A percentile compares a stretch with the other conserved stretches of the same genome.
phyloP scores from a whole-genome alignment of 2,888 invertebrate species.

The Lochmaea capreae region DNA sequence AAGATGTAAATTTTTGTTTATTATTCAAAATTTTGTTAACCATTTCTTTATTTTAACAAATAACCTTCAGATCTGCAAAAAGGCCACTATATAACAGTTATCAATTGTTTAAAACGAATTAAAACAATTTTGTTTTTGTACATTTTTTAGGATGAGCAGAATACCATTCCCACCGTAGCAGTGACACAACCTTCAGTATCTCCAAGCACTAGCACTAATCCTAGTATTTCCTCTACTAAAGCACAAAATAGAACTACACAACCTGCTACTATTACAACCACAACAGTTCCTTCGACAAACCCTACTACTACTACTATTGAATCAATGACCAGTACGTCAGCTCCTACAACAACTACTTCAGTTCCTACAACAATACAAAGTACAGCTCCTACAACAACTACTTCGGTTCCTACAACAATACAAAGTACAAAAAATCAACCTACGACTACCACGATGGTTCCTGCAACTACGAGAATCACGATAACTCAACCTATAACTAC shows the following conservation, averaged over 20 bases:
- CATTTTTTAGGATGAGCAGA: constrained; percentile 53
- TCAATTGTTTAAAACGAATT: constrained; percentile 22
- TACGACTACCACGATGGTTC: background rate
- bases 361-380: background rate
- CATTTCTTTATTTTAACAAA: constrained; percentile 45
- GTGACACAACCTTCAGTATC: constrained; percentile 48
- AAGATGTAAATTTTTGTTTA: constrained; percentile 37
- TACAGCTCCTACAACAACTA: background rate
- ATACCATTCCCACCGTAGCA: constrained; percentile 45
- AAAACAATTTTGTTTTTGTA: constrained; percentile 28
- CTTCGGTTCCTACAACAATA: background rate
- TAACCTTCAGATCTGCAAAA: constrained; percentile 28
- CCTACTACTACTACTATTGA: constrained; percentile 13
- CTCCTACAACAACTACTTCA: background rate
- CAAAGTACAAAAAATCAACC: background rate
- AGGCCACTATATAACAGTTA: background rate
- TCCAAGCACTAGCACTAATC: constrained; percentile 37
- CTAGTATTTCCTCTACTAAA: constrained; percentile 23
- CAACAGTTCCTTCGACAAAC: background rate
- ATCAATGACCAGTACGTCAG: constrained; percentile 22
- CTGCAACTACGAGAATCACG: too few species aligned
- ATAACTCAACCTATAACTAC: background rate
- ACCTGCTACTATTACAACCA: constrained; percentile 23
- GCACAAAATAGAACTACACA: constrained; percentile 32
- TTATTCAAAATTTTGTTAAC: constrained; percentile 27